phyloP scores from a whole-genome alignment of 2,888 invertebrate species.

The Anticlea derivata region DNA sequence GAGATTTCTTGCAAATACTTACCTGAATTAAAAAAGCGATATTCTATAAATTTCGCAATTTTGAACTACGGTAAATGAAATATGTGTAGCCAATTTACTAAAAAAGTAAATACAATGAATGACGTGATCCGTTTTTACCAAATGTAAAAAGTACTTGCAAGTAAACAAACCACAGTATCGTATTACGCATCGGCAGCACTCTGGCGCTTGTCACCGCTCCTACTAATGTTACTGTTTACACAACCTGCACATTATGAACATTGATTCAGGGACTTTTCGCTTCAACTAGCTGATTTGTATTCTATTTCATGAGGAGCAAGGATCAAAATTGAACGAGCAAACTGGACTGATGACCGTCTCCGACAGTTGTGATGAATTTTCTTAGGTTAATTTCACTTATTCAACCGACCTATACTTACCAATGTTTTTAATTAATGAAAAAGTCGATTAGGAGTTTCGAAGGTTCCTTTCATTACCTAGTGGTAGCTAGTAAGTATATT shows the following conservation, averaged over 20 bases:
- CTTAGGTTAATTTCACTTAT: conserved; percentile 20
- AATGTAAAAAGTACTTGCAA: conserved; percentile 38
- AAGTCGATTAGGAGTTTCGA: not conserved
- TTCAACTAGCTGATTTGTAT: conserved; percentile 9
- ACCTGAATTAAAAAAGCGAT: no score
- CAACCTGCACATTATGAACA: conserved; percentile 66
- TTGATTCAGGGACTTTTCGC: conserved; percentile 44
- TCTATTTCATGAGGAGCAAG: conserved; percentile 7
- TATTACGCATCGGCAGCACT: conserved; percentile 55
- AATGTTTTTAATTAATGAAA: no score
- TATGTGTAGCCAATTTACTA: no score
- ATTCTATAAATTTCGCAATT: no score
- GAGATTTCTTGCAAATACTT: no score
- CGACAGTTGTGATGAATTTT: conserved; percentile 21
- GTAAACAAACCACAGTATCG: conserved; percentile 50
- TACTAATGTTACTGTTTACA: conserved; percentile 68
- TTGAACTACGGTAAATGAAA: no score
- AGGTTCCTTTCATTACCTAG: not conserved
- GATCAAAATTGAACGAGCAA: not conserved
- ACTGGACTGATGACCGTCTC: conserved; percentile 7
- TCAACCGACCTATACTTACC: not conserved
- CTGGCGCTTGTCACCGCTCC: conserved; percentile 56
- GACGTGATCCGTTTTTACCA: conserved; percentile 14
- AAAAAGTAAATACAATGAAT: not conserved
- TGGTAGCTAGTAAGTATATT: no score